These are phyloP conservation scores for Myiagra hebetior DNA, from an alignment of 2,113 vertebrate species.

Conservation along the genomic window DNA sequence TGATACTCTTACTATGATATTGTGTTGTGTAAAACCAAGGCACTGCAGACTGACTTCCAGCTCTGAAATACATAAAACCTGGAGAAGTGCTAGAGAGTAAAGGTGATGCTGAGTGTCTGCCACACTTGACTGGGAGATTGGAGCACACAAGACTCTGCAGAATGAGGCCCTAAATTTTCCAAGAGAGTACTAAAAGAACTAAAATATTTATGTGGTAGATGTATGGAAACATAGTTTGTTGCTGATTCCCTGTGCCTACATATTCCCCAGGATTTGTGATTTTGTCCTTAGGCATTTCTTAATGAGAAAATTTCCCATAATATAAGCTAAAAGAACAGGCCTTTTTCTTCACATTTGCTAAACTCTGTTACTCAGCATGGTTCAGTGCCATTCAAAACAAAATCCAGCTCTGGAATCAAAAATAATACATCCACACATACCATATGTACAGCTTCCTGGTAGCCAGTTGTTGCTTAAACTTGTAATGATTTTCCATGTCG, in stretches of 20 bases:
- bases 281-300: slow-evolving; percentile 1
- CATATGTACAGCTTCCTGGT: background rate
- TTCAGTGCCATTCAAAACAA: background rate
- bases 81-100: background rate
- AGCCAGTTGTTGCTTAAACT: slow-evolving; percentile 66
- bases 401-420: background rate
- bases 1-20: background rate
- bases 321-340: background rate
- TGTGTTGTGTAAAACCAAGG: background rate
- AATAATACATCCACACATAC: background rate
- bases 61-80: background rate
- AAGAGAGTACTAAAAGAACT: background rate
- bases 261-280: slow-evolving; percentile 16
- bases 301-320: background rate
- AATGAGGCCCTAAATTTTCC: background rate
- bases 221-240: background rate
- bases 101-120: background rate
- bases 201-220: background rate
- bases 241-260: background rate
- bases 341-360: background rate
- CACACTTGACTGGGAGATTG: background rate
- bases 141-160: background rate
- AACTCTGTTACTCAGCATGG: background rate
- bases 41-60: background rate
- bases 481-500: slow-evolving; percentile 71